Conservation (phyloP, 1,140 invertebrate species). For the Lysiphlebus fabarum region DNA sequence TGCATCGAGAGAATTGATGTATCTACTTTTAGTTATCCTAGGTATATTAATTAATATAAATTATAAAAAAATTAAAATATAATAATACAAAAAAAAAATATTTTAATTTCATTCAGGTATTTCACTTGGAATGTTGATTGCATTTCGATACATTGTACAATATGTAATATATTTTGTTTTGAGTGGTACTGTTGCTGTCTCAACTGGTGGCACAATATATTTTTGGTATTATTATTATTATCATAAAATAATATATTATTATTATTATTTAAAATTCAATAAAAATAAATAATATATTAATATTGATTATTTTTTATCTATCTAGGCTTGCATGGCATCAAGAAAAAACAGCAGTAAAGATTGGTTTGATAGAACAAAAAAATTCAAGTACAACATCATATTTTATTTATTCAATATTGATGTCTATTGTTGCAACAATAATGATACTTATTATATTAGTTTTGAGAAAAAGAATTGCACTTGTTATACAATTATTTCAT, state of each 20-base stretch:
- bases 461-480: constrained; percentile 68
- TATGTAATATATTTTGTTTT: constrained; percentile 70
- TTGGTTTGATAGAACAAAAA: constrained; percentile 42
- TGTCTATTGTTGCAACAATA: constrained; percentile 63
- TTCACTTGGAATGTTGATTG: constrained; percentile 60
- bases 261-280: constrained; percentile 28
- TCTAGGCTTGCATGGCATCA: constrained; percentile 36
- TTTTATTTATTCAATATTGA: constrained; percentile 60
- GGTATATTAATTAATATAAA: constrained; percentile 51
- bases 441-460: constrained; percentile 67
- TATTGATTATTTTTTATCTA: constrained; percentile 10
- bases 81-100: constrained; percentile 16
- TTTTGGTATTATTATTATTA: too few species aligned
- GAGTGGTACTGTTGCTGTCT: constrained; percentile 58
- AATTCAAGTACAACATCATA: constrained; percentile 47
- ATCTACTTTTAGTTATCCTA: constrained; percentile 61
- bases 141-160: constrained; percentile 63
- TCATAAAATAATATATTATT: constrained; percentile 30
- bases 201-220: constrained; percentile 60
- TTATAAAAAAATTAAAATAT: constrained; percentile 12
- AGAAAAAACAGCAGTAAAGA: constrained; percentile 41
- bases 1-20: constrained; percentile 63
- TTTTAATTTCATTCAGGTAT: constrained; percentile 54
- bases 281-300: constrained; percentile 27
- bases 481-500: constrained; percentile 70